Conservation (phyloP, 2,797 vertebrate species). For the Arctocebus calabarensis region DNA sequence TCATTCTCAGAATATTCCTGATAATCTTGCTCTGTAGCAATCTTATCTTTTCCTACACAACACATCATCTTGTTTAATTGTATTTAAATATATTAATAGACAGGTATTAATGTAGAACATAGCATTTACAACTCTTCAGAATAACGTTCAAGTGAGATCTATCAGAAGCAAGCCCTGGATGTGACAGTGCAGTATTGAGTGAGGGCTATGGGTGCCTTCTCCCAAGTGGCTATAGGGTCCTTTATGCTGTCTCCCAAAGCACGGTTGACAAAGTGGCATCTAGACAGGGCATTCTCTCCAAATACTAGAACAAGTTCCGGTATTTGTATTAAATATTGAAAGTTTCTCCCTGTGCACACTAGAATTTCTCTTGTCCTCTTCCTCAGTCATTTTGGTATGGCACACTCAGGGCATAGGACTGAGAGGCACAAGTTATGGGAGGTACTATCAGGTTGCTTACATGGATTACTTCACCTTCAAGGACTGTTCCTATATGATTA, state of each 20-base stretch:
- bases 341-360: background rate
- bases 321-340: background rate
- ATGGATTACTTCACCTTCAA: background rate
- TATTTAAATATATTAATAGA: background rate
- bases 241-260: background rate
- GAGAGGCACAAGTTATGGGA: accelerated
- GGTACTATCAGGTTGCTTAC: background rate
- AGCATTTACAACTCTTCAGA: accelerated
- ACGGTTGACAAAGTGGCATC: background rate
- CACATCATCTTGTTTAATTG: background rate
- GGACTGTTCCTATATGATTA: background rate
- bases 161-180: background rate
- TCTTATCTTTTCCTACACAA: background rate
- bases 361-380: background rate
- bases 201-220: background rate
- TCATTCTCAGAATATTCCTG: background rate
- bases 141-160: background rate
- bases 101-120: accelerated
- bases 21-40: accelerated
- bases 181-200: accelerated
- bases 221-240: accelerated
- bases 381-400: background rate
- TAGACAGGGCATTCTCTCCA: background rate
- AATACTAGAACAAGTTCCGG: background rate
- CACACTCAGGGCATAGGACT: background rate